Conservation (phyloP, 2,888 invertebrate genomes). For the Harpagoxenus sublaevis region DNA sequence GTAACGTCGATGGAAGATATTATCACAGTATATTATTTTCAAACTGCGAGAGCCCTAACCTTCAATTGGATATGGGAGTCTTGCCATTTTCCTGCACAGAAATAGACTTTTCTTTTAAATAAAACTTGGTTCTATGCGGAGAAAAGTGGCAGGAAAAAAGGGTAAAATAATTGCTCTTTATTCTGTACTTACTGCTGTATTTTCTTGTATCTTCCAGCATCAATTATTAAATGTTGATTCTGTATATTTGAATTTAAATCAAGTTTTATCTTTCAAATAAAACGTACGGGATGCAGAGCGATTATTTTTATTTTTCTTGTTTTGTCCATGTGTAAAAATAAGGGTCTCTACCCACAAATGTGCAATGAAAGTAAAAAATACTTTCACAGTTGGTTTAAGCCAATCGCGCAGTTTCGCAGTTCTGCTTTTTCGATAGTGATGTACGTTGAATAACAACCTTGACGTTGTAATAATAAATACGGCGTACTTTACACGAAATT, state of each 20-base stretch:
- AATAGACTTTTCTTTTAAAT: neutral
- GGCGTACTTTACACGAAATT: neutral
- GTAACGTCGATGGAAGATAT: neutral
- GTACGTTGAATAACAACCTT: neutral
- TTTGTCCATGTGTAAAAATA: neutral
- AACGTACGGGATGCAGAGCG: neutral
- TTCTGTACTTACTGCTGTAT: too few relatives aligned
- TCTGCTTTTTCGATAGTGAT: neutral
- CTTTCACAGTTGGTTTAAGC: neutral
- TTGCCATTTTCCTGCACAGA: neutral
- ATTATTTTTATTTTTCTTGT: neutral
- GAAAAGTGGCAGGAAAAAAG: too few relatives aligned
- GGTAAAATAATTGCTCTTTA: too few relatives aligned
- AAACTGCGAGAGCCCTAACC: neutral
- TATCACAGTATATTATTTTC: neutral
- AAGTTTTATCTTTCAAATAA: too few relatives aligned
- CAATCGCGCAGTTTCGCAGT: neutral
- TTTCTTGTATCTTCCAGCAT: too few relatives aligned
- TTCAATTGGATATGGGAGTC: neutral
- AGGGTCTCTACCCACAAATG: too few relatives aligned
- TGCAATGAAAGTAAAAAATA: neutral
- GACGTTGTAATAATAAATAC: slow-evolving; percentile 1
- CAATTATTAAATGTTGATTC: too few relatives aligned
- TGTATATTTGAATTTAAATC: too few relatives aligned
- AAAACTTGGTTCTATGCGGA: neutral